A percentile compares a stretch with the other conserved stretches of the same genome.
Evolutionary conservation across 2,888 invertebrate genomes (phyloP).

Genomic region (Creontiades dilutus): DNA sequence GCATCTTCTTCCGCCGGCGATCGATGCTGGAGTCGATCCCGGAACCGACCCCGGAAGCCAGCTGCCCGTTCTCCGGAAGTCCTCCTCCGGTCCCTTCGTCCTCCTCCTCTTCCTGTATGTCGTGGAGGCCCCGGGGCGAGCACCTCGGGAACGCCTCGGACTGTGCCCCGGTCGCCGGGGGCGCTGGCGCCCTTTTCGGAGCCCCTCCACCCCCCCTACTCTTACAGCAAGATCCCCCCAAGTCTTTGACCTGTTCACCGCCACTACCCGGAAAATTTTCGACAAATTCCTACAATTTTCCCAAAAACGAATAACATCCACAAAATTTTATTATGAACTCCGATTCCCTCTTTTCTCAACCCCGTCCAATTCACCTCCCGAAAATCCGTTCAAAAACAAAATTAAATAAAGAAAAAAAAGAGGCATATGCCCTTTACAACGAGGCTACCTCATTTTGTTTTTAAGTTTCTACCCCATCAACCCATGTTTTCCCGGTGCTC

Average conservation of each 20-base stretch:
- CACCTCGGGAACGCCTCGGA: conserved; percentile 46
- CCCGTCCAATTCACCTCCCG: background rate
- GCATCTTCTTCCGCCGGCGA: conserved; percentile 85
- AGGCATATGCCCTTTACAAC: conserved; percentile 5
- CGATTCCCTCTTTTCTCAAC: background rate
- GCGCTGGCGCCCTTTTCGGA: conserved; percentile 59
- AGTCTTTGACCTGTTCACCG: conserved; percentile 60
- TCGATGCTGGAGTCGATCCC: conserved; percentile 74
- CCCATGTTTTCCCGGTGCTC: conserved; percentile 12
- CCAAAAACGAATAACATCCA: background rate
- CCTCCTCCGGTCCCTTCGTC: conserved; percentile 70
- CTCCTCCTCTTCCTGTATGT: conserved; percentile 76
- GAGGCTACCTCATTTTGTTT: conserved; percentile 58
- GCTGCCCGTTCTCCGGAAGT: conserved; percentile 23
- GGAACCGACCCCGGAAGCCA: background rate
- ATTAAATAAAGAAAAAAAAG: background rate
- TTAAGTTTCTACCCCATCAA: conserved; percentile 9
- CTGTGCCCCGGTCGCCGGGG: conserved; percentile 52
- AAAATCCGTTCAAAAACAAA: conserved; percentile 18
- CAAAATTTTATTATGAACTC: too few species aligned
- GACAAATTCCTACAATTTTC: background rate
- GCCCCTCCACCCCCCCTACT: conserved; percentile 71
- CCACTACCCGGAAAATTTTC: conserved; percentile 23
- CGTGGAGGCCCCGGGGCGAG: conserved; percentile 72
- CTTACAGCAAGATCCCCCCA: conserved; percentile 72